Conservation (phyloP, 2,113 vertebrate species). For the Gorsachius goisagi region DNA sequence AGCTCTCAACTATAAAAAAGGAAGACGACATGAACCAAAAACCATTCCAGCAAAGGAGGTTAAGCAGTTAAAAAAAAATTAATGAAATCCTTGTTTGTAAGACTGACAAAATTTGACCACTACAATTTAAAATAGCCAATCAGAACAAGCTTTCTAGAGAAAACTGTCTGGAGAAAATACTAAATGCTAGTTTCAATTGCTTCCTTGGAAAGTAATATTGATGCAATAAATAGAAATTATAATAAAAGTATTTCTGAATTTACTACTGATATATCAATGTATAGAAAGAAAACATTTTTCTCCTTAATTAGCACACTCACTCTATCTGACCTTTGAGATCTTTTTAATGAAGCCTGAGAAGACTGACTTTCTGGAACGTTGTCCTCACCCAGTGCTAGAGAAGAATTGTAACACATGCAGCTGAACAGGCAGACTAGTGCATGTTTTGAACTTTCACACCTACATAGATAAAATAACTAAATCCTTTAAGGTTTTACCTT, state of each 20-base stretch:
- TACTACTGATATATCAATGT: not conserved
- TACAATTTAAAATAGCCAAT: not conserved
- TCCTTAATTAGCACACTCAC: not conserved
- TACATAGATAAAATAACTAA: not conserved
- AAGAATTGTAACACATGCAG: not conserved
- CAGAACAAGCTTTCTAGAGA: not conserved
- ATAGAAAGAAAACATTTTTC: not conserved
- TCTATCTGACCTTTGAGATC: not conserved
- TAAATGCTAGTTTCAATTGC: not conserved
- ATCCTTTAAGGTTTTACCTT: not conserved
- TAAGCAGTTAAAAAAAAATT: not conserved
- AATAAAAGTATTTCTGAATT: not conserved
- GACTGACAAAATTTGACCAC: not conserved
- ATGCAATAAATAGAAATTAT: not conserved
- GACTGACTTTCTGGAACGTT: not conserved
- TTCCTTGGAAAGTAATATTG: not conserved
- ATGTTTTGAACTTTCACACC: not conserved
- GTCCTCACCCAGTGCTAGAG: not conserved
- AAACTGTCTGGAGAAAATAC: not conserved
- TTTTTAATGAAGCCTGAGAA: not conserved
- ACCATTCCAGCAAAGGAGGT: not conserved
- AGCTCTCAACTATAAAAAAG: not conserved
- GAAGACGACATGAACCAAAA: not conserved
- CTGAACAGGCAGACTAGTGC: not conserved
- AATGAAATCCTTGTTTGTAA: not conserved